Conservation (phyloP, 2,797 vertebrate genomes). For the Helicolenus hilgendorfi region DNA sequence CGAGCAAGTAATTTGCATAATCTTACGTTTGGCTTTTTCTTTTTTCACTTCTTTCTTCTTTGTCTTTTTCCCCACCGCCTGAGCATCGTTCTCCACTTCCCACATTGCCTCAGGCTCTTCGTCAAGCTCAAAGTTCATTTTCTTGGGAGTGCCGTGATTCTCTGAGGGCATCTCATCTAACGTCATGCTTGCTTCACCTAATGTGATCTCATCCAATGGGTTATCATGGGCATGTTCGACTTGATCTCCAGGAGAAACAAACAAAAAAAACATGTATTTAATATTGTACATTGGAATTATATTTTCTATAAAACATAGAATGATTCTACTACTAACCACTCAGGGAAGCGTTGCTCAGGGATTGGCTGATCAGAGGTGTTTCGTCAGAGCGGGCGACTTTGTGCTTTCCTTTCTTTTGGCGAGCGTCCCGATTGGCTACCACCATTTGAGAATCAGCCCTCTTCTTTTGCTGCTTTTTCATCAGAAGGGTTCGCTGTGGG, state of each 20-base stretch:
- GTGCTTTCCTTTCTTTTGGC: slow-evolving; percentile 83
- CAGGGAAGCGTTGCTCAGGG: slow-evolving; percentile 87
- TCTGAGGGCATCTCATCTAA: slow-evolving; percentile 52
- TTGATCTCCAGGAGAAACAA: slow-evolving; percentile 71
- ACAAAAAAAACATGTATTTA: not conserved
- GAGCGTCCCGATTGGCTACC: slow-evolving; percentile 90
- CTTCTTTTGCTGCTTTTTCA: slow-evolving; percentile 94
- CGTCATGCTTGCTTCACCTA: slow-evolving; percentile 72
- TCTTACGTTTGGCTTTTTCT: slow-evolving; percentile 78
- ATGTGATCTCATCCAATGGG: slow-evolving; percentile 88
- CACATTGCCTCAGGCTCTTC: slow-evolving; percentile 46
- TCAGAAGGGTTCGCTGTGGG: slow-evolving; percentile 89
- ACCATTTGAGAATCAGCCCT: slow-evolving; percentile 93
- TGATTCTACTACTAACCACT: slow-evolving; percentile 75
- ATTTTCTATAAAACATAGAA: not conserved
- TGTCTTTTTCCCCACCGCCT: slow-evolving; percentile 58
- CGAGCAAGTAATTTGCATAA: not conserved
- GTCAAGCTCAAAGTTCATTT: slow-evolving; percentile 72
- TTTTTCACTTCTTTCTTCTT: slow-evolving; percentile 84
- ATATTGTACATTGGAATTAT: not conserved
- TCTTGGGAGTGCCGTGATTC: slow-evolving; percentile 66
- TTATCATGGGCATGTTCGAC: slow-evolving; percentile 87
- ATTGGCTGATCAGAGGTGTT: slow-evolving; percentile 87
- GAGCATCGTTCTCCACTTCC: slow-evolving; percentile 40
- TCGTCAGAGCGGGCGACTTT: slow-evolving; percentile 81